These are phyloP conservation scores for Oxyura jamaicensis DNA, from an alignment of 2,113 vertebrate species.

Conservation along the genomic window DNA sequence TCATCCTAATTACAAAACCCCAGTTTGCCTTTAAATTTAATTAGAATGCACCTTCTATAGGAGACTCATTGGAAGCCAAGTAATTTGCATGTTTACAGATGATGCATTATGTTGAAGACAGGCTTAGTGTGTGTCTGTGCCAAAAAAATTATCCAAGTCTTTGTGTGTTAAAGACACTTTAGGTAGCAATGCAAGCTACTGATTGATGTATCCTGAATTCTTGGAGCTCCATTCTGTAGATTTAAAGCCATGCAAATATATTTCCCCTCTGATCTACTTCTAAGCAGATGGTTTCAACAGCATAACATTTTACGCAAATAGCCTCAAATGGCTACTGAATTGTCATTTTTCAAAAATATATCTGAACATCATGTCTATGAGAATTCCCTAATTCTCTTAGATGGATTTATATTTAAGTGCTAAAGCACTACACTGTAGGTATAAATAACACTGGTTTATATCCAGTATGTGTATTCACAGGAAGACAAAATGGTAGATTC, in stretches of 20 bases:
- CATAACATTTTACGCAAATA: neutral
- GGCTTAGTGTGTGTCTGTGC: neutral
- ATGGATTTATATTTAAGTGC: conserved; percentile 4
- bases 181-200: neutral
- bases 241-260: neutral
- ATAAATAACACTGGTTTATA: neutral
- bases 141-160: conserved; percentile 20
- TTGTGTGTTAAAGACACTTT: neutral
- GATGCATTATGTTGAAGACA: conserved; percentile 15
- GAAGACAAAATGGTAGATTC: neutral
- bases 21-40: conserved; percentile 65
- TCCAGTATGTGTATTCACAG: neutral
- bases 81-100: conserved; percentile 55
- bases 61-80: conserved; percentile 23
- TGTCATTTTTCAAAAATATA: conserved; percentile 4
- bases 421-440: neutral
- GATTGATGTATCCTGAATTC: neutral
- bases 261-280: conserved; percentile 21
- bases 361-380: neutral
- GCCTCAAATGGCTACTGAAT: neutral
- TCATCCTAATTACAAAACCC: conserved; percentile 53
- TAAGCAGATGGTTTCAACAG: neutral
- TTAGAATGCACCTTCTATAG: conserved; percentile 59
- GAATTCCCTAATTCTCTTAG: neutral
- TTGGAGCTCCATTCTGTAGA: neutral